These are phyloP conservation scores for Chrysolina oricalcia DNA, from an alignment of 2,888 invertebrate species.

Conservation along the genomic window DNA sequence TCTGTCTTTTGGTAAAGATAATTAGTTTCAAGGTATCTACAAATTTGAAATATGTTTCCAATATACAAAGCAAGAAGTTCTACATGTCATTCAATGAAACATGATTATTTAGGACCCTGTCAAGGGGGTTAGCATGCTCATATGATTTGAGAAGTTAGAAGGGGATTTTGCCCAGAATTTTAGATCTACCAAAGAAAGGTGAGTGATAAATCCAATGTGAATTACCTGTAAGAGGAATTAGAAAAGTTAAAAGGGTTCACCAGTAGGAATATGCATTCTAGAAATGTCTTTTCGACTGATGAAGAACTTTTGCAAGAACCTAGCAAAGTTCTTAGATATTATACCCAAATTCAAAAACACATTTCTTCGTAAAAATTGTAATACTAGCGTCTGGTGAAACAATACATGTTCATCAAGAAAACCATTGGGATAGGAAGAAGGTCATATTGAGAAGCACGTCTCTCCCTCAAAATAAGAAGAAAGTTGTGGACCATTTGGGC, in stretches of 20 bases:
- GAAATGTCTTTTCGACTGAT: neutral
- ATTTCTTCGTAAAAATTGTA: neutral
- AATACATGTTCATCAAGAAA: conserved; percentile 32
- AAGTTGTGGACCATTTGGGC: conserved; percentile 28
- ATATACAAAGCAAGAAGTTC: too few species aligned
- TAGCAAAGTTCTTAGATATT: neutral
- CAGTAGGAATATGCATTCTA: neutral
- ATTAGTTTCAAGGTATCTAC: neutral
- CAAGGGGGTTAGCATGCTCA: neutral
- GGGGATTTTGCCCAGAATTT: neutral
- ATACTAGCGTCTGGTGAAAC: neutral
- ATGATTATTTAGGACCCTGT: neutral
- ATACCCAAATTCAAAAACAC: neutral
- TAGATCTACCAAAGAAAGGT: too few species aligned
- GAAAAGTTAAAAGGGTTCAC: neutral
- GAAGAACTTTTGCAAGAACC: conserved; percentile 26
- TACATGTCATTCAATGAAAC: too few species aligned
- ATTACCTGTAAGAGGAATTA: too few species aligned
- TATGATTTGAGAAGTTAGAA: neutral
- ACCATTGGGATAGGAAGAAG: conserved; percentile 46
- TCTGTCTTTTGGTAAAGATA: neutral
- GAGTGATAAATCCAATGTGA: too few species aligned
- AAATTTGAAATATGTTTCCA: neutral
- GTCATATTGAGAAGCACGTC: conserved; percentile 55
- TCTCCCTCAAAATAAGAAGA: conserved; percentile 58